Evolutionary conservation across 2,797 vertebrate species (phyloP), one percentile per base, ranked within the genome.

Genomic region (Acipenser oxyrinchus): DNA sequence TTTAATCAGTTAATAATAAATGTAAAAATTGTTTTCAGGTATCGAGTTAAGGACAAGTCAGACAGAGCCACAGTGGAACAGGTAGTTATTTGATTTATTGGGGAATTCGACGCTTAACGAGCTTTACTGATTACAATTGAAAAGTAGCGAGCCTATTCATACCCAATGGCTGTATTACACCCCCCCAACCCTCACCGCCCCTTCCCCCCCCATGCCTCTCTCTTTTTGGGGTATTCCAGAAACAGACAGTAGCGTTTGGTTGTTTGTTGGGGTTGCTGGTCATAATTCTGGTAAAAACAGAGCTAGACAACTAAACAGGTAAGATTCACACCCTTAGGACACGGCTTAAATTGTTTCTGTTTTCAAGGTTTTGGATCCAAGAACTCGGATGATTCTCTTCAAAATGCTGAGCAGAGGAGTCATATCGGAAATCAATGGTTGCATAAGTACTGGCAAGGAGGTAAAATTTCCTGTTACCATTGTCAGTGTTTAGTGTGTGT

Each of bases 381-480:
- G 94, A 62, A 99, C 96, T 1, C 88, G 95, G 67, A 99, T 99
- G 91, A 95, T 98, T 81, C 83, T 99, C 5, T 99, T 99, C 78
- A 98, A 97, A 88, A 94, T 99, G 95, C 78, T 99, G 62, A 94
- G 82, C 59, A 89, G 94, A 78, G 93, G 93, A 1, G 68, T 94
- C 64, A 94, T 99, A 81, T 79, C 91, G 1, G 91, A 95, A 73
- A 98, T 98, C 76, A 92, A 97, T 12, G 96, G 96, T 77, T 98
- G 96, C 75, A 94, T 98, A 79, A 98, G 96, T 81, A 99, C 95
- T 0, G 96, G 96, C 23, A 99, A 99, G 72, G 96, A 99, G 70
- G 90, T 91, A 75, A 84, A 84, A 74, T 75, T 68, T 51, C 8
- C 61, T 59, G 37, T 37, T 37, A 37, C 37, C 37, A 37, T 37